A percentile compares a stretch with the other conserved stretches of the same genome.
phyloP scores from a whole-genome alignment of 2,888 invertebrate genomes.

The Drosophila hamatofila region DNA sequence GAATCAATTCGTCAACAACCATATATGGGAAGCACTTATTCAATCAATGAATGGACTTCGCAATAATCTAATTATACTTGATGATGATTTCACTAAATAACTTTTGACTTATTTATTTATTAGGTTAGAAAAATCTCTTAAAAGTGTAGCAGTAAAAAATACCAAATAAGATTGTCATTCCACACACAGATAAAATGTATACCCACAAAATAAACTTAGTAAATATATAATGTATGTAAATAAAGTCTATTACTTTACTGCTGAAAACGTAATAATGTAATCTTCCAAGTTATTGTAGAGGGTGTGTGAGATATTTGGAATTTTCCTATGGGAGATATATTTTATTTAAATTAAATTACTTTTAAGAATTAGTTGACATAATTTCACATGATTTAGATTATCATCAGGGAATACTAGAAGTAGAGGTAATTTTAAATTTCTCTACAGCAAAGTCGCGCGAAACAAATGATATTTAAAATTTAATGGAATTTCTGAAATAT shows the following conservation, averaged over 20 bases:
- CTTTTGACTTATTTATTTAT: conserved; percentile 55
- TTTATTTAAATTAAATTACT: background rate
- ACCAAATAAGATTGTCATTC: conserved; percentile 60
- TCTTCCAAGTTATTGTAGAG: background rate
- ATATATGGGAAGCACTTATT: conserved; percentile 67
- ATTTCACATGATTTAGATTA: background rate
- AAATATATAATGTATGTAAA: conserved; percentile 35
- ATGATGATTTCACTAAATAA: conserved; percentile 35
- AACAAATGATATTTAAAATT: background rate
- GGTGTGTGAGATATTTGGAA: background rate
- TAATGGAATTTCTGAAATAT: background rate
- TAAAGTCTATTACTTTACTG: conserved; percentile 15
- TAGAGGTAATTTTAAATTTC: background rate
- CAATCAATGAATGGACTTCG: conserved; percentile 72
- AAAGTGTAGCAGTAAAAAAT: conserved; percentile 56
- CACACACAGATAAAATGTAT: conserved; percentile 56
- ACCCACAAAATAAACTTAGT: conserved; percentile 52
- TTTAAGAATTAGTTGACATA: background rate
- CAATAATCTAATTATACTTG: conserved; percentile 53
- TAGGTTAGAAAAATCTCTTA: conserved; percentile 58
- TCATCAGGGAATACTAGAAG: background rate
- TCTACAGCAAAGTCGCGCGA: background rate
- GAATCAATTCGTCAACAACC: conserved; percentile 68
- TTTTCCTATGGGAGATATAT: background rate
- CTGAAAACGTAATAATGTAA: background rate